Base-by-base conservation (phyloP, 2,113 vertebrate species). In the Cariama cristata region DNA sequence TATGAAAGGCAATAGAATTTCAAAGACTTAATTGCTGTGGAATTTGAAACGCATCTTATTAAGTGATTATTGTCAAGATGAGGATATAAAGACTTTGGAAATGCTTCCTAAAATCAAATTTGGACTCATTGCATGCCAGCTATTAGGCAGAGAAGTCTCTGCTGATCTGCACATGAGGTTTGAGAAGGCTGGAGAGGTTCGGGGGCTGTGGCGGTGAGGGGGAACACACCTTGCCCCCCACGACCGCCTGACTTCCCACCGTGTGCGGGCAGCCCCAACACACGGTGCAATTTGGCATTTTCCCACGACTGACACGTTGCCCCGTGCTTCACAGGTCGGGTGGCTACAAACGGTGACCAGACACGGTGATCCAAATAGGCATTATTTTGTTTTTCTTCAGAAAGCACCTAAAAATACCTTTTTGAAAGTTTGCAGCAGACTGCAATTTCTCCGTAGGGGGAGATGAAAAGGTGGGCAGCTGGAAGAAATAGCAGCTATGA, bases 171-270 rank as follows among this genome's bases (percentile, higher is more conserved):
- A 14, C 0, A 1, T n/a, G 79, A 72, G 24, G 19, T 44, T 44
- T 59, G 33, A 56, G 58, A 55, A 74, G 40, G 23, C 40, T 45
- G 55, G 53, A 27, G 66, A 13, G 14, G 14, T 35, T 64, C 73
- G 14, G 12, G 7, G 16, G 6, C 44, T 1, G 0, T 30, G 27
- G 23, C 1, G 7, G 18, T 20, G 32, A 13, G 20, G 47, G 68
- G 15, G n/a, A 32, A 6, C 12, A 4, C 2, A 6, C 14, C 38
- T 72, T 23, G 14, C 9, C 5, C 53, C 32, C 35, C 35, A 12
- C 0, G 1, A 20, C 35, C 1, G 2, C 47, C 28, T 8, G 4
- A 24, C 12, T n/a, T 67, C 28, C 30, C 52, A 19, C 5, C 3
- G 8, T 0, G 1, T 12, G 16, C 35, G 40, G 19, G 45, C 53